These are phyloP conservation scores for Phymorhynchus buccinoides DNA, from an alignment of 1,140 invertebrate species.

Conservation along the genomic window DNA sequence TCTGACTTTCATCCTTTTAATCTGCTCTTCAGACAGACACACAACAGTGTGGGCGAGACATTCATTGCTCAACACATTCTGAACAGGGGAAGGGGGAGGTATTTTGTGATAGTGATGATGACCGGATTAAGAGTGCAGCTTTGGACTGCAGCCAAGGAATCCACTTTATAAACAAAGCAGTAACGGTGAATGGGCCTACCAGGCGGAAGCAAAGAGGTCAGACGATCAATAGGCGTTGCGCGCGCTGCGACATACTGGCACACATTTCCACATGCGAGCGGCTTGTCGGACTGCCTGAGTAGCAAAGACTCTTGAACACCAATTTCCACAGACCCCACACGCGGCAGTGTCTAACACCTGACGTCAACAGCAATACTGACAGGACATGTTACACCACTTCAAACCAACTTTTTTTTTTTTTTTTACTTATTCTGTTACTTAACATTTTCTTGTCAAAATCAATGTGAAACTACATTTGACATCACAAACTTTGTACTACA, in stretches of 20 bases:
- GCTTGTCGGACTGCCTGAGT: neutral
- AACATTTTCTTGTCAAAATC: too few species aligned
- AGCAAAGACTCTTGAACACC: too few species aligned
- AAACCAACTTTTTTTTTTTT: too few species aligned
- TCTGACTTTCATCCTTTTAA: too few species aligned
- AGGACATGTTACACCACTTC: too few species aligned
- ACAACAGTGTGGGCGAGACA: neutral
- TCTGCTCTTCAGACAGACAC: neutral
- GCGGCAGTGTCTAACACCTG: too few species aligned
- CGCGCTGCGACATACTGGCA: constrained; percentile 12
- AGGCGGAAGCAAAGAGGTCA: neutral
- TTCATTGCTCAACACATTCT: constrained; percentile 8
- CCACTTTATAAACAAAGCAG: neutral
- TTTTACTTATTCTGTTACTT: too few species aligned
- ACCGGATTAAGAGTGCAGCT: neutral
- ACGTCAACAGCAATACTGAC: too few species aligned
- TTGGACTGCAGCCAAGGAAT: neutral
- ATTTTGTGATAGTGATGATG: too few species aligned
- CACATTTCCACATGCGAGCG: neutral
- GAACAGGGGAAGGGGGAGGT: neutral
- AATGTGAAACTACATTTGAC: too few species aligned
- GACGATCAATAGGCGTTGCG: constrained; percentile 17
- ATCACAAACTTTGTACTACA: too few species aligned
- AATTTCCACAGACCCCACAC: too few species aligned
- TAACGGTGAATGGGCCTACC: neutral